These are phyloP conservation scores for Streptopelia turtur DNA, from an alignment of 2,797 vertebrate species.

Conservation along the genomic window DNA sequence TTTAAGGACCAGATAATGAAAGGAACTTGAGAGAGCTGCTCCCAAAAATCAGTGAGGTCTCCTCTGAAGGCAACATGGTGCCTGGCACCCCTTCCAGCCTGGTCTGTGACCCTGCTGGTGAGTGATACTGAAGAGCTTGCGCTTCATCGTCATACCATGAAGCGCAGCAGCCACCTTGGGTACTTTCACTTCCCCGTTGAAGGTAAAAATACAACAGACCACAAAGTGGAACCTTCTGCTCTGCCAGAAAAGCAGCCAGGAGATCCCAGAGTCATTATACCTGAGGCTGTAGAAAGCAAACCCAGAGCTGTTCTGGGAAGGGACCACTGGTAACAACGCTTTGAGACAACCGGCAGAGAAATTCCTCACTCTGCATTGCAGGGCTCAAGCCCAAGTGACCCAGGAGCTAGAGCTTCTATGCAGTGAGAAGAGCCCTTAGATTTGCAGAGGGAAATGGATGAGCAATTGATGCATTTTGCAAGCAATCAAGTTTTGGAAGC, in stretches of 20 bases:
- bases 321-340: accelerated
- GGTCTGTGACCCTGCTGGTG: background rate
- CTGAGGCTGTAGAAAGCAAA: background rate
- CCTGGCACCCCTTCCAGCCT: background rate
- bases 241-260: background rate
- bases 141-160: background rate
- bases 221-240: background rate
- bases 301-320: background rate
- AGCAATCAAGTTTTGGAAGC: background rate
- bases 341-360: background rate
- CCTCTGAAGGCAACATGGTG: background rate
- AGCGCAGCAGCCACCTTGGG: background rate
- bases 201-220: background rate
- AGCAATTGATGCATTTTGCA: background rate
- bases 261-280: background rate
- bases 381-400: background rate
- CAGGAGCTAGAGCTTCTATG: background rate
- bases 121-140: background rate
- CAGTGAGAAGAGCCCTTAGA: background rate
- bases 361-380: background rate
- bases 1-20: background rate
- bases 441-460: background rate
- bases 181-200: background rate
- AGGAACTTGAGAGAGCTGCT: background rate
- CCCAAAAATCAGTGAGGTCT: background rate